Conservation (phyloP, 2,113 vertebrate species). For the Tyto alba region DNA sequence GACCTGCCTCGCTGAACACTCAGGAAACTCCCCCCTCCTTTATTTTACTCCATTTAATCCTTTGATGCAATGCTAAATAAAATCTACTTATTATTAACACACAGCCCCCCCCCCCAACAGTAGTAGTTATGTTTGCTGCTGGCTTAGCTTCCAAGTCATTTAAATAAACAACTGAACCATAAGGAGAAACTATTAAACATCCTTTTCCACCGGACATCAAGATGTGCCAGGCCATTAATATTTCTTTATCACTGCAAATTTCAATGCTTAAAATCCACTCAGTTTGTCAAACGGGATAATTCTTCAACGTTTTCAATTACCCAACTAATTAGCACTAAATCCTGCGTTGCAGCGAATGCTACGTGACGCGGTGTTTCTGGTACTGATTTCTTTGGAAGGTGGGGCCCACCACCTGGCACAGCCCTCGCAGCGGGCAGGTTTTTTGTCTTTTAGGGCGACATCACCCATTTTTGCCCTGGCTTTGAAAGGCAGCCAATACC, state of each 20-base stretch:
- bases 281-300: constrained; percentile 2
- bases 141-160: constrained; percentile 40
- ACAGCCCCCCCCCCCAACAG: not conserved
- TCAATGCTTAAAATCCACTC: not conserved
- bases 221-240: constrained; percentile 16
- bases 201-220: not conserved
- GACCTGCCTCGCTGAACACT: not conserved
- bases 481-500: not conserved
- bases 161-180: constrained; percentile 41
- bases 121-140: constrained; percentile 16
- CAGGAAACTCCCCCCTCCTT: not conserved
- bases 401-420: not conserved
- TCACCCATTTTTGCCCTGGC: not conserved
- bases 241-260: constrained; percentile 9
- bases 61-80: constrained; percentile 30
- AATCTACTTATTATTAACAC: constrained; percentile 6
- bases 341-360: not conserved
- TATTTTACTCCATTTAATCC: not conserved
- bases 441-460: not conserved
- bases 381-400: not conserved
- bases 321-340: not conserved
- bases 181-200: constrained; percentile 46
- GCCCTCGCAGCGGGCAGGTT: not conserved
- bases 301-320: constrained; percentile 10
- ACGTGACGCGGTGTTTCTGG: rapidly evolving